Evolutionary conservation across 2,797 vertebrate genomes (phyloP), one percentile per base, ranked within the genome.

Genomic region (Phoebastria nigripes): DNA sequence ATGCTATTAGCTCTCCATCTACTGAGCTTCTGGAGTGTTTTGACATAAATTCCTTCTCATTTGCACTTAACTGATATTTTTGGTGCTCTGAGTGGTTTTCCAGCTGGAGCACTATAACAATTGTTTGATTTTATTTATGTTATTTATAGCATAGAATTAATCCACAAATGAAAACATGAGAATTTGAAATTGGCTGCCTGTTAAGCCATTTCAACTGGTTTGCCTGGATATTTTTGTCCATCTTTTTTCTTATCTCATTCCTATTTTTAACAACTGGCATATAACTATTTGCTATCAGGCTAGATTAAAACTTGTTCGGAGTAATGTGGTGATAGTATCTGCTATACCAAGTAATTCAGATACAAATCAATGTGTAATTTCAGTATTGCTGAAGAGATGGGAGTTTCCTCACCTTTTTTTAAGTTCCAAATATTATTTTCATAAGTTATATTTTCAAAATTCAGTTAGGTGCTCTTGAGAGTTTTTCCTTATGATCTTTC

Each of bases 61-160:
- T 91, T 90, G 80, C 39, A 86, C 20, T 52, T 61, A 87, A 71
- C 20, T 56, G 61, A 26, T 74, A 49, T 71, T 92, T 93, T 78
- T 87, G 9, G 44, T 93, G 12, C 7, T 82, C 44, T 82, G 20
- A 74, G 47, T 80, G 16, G 19, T 63, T 83, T 94, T 79, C 37
- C 88, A 91, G 72, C 41, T 88, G 52, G 12, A 90, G 20, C 12
- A 42, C 29, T 66, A 21, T 7, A 70, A 62, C 51, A 94, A 82
- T 90, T 4, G 24, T 44, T 86, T 61, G 26, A 54, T 83, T 92
- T 74, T 71, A 71, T 87, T 96, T 72, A 69, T 46, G 52, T 92
- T 62, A 47, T 90, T 96, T 93, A 84, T 65, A 83, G 42, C 44
- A 66, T 65, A 84, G 15, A 71, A 89, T 79, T 80, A 84, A 94